Conservation (phyloP, 2,888 invertebrate species). For the Mythimna vitellina region DNA sequence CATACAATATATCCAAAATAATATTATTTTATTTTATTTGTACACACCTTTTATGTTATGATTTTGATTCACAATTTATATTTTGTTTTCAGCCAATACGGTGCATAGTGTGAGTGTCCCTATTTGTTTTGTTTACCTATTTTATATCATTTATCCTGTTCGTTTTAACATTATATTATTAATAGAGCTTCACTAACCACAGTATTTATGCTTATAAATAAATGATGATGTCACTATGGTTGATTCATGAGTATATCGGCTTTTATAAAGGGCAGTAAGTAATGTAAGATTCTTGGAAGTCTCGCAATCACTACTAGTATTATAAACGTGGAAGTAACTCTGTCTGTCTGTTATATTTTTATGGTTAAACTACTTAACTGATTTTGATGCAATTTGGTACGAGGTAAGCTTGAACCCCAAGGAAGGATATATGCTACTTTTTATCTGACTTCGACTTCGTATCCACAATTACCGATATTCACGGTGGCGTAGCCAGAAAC, state of each 20-base stretch:
- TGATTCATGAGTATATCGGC: background rate
- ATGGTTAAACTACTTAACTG: too few relatives aligned
- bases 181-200: conserved; percentile 9
- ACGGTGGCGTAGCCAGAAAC: too few relatives aligned
- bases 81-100: conserved; percentile 86
- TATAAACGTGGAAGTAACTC: too few relatives aligned
- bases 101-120: conserved; percentile 85
- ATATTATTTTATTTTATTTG: conserved; percentile 5
- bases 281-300: background rate
- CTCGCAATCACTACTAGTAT: background rate
- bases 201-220: conserved; percentile 8
- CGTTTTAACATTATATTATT: background rate
- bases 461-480: too few relatives aligned
- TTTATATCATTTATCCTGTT: conserved; percentile 39
- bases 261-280: background rate
- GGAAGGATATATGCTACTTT: too few relatives aligned
- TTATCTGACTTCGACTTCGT: too few relatives aligned
- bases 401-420: too few relatives aligned
- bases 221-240: background rate
- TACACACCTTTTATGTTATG: conserved; percentile 41
- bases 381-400: too few relatives aligned
- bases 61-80: conserved; percentile 64
- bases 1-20: conserved; percentile 1
- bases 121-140: conserved; percentile 69
- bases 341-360: too few relatives aligned